Conservation (phyloP, 2,888 invertebrate genomes). For the Drosophila anomalata region DNA sequence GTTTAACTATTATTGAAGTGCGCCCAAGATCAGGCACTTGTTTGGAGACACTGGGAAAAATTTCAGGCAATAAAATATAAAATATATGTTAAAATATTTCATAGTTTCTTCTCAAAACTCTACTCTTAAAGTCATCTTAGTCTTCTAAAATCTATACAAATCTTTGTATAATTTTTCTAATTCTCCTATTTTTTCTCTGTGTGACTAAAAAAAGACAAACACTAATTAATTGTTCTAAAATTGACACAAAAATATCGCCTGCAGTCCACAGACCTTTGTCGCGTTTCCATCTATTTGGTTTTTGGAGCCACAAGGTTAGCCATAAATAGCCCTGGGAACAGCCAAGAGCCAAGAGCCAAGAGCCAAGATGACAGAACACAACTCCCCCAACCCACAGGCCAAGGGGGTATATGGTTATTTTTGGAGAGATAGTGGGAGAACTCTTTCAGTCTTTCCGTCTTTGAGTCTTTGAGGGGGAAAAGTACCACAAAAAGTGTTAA, state of each 20-base stretch:
- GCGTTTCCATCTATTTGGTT: constrained; percentile 5
- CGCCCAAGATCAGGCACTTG: constrained; percentile 42
- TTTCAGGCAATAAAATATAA: neutral
- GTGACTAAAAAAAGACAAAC: constrained; percentile 43
- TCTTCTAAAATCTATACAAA: neutral
- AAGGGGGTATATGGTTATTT: constrained; percentile 28
- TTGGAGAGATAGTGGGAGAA: constrained; percentile 5
- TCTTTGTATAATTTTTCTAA: neutral
- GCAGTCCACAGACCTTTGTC: constrained; percentile 27
- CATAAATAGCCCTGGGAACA: constrained; percentile 50
- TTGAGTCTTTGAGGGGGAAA: neutral
- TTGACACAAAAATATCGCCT: constrained; percentile 47
- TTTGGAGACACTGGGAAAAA: neutral
- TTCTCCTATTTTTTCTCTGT: constrained; percentile 9
- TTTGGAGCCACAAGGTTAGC: constrained; percentile 50
- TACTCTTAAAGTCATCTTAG: neutral
- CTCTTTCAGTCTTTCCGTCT: too few species aligned
- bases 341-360: constrained; percentile 4
- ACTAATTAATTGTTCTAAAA: constrained; percentile 70
- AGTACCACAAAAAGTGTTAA: constrained; percentile 6
- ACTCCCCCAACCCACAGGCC: neutral
- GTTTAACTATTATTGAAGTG: constrained; percentile 58
- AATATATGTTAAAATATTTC: too few species aligned
- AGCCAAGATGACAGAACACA: constrained; percentile 3
- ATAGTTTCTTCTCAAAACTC: neutral